These are phyloP conservation scores for Spisula solida DNA, from an alignment of 2,888 invertebrate genomes.

Conservation along the genomic window DNA sequence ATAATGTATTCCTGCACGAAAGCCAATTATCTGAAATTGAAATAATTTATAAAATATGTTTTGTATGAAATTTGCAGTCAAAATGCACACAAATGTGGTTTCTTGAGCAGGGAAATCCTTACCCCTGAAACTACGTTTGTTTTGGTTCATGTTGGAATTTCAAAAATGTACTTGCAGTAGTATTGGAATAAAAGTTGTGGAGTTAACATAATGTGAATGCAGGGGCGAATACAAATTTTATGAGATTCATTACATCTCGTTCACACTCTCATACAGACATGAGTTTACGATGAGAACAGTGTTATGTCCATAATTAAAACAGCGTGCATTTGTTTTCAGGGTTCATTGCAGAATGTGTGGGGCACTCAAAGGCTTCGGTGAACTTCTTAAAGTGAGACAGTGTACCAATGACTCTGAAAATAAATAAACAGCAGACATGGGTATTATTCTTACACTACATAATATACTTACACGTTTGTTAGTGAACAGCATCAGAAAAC, in stretches of 20 bases:
- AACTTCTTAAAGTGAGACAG: conserved; percentile 70
- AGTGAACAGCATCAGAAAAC: too few species aligned
- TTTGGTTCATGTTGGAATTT: too few species aligned
- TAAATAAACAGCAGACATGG: not conserved
- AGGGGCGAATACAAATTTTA: not conserved
- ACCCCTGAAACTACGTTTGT: too few species aligned
- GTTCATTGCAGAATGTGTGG: conserved; percentile 54
- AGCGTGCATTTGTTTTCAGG: conserved; percentile 63
- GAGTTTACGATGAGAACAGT: not conserved
- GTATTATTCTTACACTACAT: too few species aligned
- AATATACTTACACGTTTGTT: too few species aligned
- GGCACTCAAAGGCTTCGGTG: conserved; percentile 63
- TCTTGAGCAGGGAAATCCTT: too few species aligned
- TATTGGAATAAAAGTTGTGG: not conserved
- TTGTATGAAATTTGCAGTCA: too few species aligned
- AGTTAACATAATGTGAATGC: not conserved
- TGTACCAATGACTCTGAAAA: conserved; percentile 67
- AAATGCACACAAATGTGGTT: too few species aligned
- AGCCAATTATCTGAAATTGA: too few species aligned
- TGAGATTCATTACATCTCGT: not conserved
- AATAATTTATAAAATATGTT: too few species aligned
- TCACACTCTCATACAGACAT: not conserved
- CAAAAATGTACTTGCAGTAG: too few species aligned
- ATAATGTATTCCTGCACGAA: too few species aligned
- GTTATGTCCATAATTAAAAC: conserved; percentile 39